Percentiles rank a stretch among this genome's conserved stretches.
Evolutionary conservation across 1,140 invertebrate genomes (phyloP).

Genomic region (Caenorhabditis latens): DNA sequence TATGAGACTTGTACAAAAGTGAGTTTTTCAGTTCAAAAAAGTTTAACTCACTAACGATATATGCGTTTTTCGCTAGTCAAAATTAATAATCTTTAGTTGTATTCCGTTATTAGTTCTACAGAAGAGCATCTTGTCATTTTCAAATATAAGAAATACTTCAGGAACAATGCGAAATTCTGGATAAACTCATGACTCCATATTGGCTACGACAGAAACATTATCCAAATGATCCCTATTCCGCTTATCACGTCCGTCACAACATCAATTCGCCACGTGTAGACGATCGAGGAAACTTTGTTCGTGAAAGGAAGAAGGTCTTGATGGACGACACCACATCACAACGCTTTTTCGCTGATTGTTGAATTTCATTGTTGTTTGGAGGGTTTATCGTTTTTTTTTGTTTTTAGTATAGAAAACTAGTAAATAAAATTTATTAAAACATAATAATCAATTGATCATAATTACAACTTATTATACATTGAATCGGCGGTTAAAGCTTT

Average conservation of each 20-base stretch:
- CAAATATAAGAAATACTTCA: not conserved
- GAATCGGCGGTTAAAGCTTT: not conserved
- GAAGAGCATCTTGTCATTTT: not conserved
- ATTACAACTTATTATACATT: conserved; percentile 36
- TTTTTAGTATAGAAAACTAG: conserved; percentile 13
- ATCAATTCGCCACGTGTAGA: conserved; percentile 73
- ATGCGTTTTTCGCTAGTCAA: too few relatives aligned
- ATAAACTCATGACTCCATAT: conserved; percentile 77
- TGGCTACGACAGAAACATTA: conserved; percentile 76
- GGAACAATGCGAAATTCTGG: conserved; percentile 74
- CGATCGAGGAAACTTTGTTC: conserved; percentile 69
- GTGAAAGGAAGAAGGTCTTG: conserved; percentile 74
- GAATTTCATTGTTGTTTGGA: conserved; percentile 7
- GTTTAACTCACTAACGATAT: not conserved
- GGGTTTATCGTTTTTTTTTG: not conserved
- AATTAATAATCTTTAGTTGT: too few relatives aligned
- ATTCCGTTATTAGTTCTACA: too few relatives aligned
- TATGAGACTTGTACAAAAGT: conserved; percentile 75
- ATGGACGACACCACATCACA: conserved; percentile 72
- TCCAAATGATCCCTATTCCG: conserved; percentile 74
- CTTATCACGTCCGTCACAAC: conserved; percentile 75
- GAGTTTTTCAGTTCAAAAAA: conserved; percentile 18
- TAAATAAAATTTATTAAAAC: conserved; percentile 2
- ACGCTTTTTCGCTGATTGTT: conserved; percentile 66
- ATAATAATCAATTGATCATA: not conserved